Base-by-base conservation (phyloP, 2,888 invertebrate genomes). In the Drosophila paracracens region DNA sequence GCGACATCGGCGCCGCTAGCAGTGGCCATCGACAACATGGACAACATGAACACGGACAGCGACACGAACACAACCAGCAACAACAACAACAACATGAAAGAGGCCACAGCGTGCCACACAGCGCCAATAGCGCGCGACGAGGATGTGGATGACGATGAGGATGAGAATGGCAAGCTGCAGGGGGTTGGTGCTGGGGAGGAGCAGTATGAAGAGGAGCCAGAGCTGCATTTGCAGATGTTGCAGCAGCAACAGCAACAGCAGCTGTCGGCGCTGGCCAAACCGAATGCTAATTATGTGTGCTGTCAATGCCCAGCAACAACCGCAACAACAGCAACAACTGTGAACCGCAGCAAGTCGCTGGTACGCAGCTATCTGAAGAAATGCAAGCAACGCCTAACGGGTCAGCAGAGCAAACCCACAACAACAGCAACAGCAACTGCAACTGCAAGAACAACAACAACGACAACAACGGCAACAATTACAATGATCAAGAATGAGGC, bases 351-450 rank as follows among this genome's bases (percentile, higher is more conserved):
- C 83, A 93, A 93, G 90, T 93, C 93, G 83, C 93, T 93, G 84
- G 93, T 93, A 68, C 93, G 93, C 75, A 91, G 88, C 73, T 93
- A 93, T 90, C 88, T 93, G 38, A 91, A 91, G 79, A 92, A 91
- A 84, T 93, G 93, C 81, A 93, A 92, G 90, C 92, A 93, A 82
- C 93, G 92, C 65, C 87, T 93, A 86, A 91, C 92, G 81, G 93
- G 93, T 82, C 92, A 92, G 68, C 87, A 77, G 79, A 70, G 74
- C 70, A 67, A 51, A 78, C 70, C 83, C 81, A 40, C 86, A 77
- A 67, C 83, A 81, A 57, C 76, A 57, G 18, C 75, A 59, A 50
- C 68, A 66, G n/a, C 63, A 54, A 1, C 71, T 67, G 29, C 70
- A 60, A 27, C 51, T 21, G 10, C 66, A 51, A 31, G 62, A 46